Evolutionary conservation across 64 coral and sea anemone species (phyloP), one percentile per base, ranked within the genome.

Genomic region (Exaiptasia diaphana): DNA sequence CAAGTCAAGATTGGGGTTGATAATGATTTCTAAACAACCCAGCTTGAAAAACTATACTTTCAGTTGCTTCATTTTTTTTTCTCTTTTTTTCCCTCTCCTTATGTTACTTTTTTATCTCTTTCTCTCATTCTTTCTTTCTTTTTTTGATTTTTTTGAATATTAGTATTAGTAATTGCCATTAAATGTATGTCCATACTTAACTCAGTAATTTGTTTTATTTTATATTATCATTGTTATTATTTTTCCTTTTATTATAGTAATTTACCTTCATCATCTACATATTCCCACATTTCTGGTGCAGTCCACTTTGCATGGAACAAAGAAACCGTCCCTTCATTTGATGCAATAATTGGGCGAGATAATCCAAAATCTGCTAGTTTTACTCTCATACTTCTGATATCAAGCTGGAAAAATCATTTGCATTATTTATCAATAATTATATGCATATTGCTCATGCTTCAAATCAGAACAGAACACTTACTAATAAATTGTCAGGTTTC

Each of bases 401-500:
- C 85, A 25, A 91, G 74, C 84, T 97, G 52, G 5, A 89, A 79
- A 56, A 32, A 67, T 31, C 17, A 67, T 0, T 14, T 15, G 29
- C 14, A 31, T 10, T 67, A 67, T 31, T 67, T 31, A 3, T n/a
- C n/a, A n/a, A n/a, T n/a, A n/a, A n/a, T n/a, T n/a, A n/a, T n/a
- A n/a, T n/a, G n/a, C n/a, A n/a, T n/a, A n/a, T 46, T 6, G 43
- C 15, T 46, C 43, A 46, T 46, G 43, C 43, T 46, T 15, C 43
- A 77, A 41, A 38, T 34, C 18, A 36, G 27, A 4, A 28, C 55
- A 69, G 1, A 20, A 2, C 22, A 50, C 79, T 84, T 42, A 97
- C 93, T 85, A 97, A 79, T 31, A 97, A 91, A 38, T 97, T 97
- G 55, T 97, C 93, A 75, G 93, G 93, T 68, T 97, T 97, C 11